phyloP scores from a whole-genome alignment of 2,113 vertebrate genomes.

The Canis aureus region DNA sequence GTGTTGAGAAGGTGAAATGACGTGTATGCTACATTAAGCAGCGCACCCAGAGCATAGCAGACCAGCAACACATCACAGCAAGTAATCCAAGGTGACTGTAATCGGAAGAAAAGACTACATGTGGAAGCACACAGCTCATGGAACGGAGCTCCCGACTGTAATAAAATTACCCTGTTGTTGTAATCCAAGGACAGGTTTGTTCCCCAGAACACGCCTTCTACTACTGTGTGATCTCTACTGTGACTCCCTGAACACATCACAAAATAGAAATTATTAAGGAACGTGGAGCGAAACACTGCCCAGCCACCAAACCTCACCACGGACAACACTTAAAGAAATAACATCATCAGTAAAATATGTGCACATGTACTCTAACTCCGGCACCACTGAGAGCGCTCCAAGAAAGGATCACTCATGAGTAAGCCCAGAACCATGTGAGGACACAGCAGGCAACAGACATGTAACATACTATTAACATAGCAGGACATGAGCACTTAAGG shows the following conservation, averaged over 20 bases:
- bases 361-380: background rate
- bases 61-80: rapidly evolving
- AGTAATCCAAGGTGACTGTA: background rate
- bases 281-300: background rate
- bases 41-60: background rate
- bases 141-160: background rate
- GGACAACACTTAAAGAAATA: background rate
- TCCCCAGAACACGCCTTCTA: background rate
- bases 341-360: background rate
- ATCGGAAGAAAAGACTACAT: background rate
- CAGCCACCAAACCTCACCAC: background rate
- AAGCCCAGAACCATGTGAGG: background rate
- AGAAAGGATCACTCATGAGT: background rate
- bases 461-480: background rate
- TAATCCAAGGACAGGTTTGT: background rate
- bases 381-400: background rate
- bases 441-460: background rate
- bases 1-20: background rate
- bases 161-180: background rate
- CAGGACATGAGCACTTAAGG: background rate
- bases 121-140: background rate
- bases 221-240: background rate
- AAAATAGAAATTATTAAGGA: background rate
- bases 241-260: background rate
- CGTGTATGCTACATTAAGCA: rapidly evolving